Conservation (phyloP, 2,113 vertebrate genomes). For the Ivindomyrus marchei region DNA sequence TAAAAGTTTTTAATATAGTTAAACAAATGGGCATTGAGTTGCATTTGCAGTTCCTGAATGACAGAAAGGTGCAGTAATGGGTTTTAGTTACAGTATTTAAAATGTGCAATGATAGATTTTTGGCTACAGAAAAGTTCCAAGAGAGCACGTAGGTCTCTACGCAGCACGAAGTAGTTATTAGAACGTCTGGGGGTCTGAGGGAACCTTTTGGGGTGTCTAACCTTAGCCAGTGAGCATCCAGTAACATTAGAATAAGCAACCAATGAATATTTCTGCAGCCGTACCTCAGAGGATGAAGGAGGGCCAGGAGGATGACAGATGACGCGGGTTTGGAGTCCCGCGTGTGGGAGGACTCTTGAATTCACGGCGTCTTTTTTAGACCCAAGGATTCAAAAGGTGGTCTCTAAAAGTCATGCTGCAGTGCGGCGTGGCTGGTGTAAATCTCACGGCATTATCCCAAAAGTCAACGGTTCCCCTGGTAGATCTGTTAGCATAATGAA, state of each 20-base stretch:
- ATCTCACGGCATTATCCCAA: background rate
- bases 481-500: background rate
- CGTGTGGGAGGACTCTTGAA: background rate
- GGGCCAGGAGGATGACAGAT: background rate
- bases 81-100: background rate
- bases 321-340: background rate
- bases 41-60: background rate
- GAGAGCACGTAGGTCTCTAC: background rate
- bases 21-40: background rate
- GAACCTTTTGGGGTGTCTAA: background rate
- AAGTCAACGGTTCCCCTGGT: background rate
- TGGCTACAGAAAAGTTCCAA: background rate
- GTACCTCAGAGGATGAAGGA: background rate
- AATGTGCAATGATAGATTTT: background rate
- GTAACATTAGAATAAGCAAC: background rate
- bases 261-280: background rate
- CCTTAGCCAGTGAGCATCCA: background rate
- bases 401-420: background rate
- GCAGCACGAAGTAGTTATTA: background rate
- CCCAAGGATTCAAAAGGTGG: background rate
- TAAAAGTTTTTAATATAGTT: background rate
- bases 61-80: background rate
- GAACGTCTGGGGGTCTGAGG: background rate
- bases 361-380: background rate
- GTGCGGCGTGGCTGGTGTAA: background rate